Percentiles rank a stretch among this genome's conserved stretches.
Evolutionary conservation across 2,888 invertebrate genomes (phyloP).

Genomic region (Netelia inedita): DNA sequence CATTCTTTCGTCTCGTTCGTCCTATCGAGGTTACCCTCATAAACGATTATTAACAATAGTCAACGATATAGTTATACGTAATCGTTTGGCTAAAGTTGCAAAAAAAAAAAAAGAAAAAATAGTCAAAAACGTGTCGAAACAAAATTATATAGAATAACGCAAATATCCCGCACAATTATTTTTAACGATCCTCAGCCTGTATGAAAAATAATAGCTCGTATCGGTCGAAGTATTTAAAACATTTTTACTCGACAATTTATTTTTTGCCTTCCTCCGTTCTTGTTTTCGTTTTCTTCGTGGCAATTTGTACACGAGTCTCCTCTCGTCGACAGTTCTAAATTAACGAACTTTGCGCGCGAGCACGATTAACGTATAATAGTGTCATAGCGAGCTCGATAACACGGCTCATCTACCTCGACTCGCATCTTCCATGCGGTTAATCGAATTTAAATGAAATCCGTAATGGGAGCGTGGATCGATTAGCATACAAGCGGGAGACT

Average conservation of each 20-base stretch:
- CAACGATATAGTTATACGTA: background rate
- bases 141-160: too few relatives aligned
- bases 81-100: background rate
- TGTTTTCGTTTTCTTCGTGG: conserved; percentile 13
- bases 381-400: conserved; percentile 64
- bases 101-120: background rate
- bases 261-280: background rate
- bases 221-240: background rate
- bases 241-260: background rate
- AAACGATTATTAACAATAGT: conserved; percentile 51
- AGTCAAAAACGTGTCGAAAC: too few relatives aligned
- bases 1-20: background rate
- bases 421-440: conserved; percentile 71
- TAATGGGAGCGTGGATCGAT: conserved; percentile 70
- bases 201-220: too few relatives aligned
- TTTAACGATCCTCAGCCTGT: too few relatives aligned
- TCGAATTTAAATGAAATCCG: conserved; percentile 79
- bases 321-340: conserved; percentile 43
- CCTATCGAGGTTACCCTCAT: conserved; percentile 40
- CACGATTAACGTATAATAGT: conserved; percentile 29
- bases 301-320: conserved; percentile 20
- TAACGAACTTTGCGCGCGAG: conserved; percentile 45
- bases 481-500: conserved; percentile 61
- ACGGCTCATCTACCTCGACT: conserved; percentile 66
- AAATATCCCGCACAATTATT: too few relatives aligned